Conservation (phyloP, 1,140 invertebrate genomes). For the Aleiodes sp. region DNA sequence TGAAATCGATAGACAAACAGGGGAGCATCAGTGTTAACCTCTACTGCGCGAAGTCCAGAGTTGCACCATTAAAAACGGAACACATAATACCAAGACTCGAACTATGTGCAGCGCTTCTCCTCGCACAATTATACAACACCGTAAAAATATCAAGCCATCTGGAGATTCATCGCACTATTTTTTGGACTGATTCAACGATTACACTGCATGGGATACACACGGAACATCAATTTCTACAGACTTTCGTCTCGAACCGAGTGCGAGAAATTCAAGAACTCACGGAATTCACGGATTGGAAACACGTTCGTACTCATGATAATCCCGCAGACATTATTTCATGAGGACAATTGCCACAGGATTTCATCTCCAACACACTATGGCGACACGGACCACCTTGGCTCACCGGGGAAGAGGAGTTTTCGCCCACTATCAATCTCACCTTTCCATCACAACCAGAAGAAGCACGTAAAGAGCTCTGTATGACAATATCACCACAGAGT, state of each 20-base stretch:
- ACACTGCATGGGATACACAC: neutral
- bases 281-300: neutral
- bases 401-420: too few relatives aligned
- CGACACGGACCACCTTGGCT: neutral
- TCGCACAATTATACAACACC: neutral
- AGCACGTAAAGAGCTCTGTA: too few relatives aligned
- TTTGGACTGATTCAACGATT: too few relatives aligned
- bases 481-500: too few relatives aligned
- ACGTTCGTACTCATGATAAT: neutral
- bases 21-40: too few relatives aligned
- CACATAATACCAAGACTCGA: conserved; percentile 32
- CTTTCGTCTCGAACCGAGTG: neutral
- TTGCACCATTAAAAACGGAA: too few relatives aligned
- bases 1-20: too few relatives aligned
- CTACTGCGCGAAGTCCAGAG: too few relatives aligned
- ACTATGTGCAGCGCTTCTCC: conserved; percentile 22
- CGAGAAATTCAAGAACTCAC: neutral
- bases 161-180: neutral
- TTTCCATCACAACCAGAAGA: too few relatives aligned
- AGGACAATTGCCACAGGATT: neutral
- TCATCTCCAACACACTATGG: neutral
- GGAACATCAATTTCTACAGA: neutral
- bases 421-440: too few relatives aligned
- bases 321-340: neutral
- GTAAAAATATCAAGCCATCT: neutral